phyloP scores from a whole-genome alignment of 2,888 invertebrate species.

The Ariolimax columbianus region DNA sequence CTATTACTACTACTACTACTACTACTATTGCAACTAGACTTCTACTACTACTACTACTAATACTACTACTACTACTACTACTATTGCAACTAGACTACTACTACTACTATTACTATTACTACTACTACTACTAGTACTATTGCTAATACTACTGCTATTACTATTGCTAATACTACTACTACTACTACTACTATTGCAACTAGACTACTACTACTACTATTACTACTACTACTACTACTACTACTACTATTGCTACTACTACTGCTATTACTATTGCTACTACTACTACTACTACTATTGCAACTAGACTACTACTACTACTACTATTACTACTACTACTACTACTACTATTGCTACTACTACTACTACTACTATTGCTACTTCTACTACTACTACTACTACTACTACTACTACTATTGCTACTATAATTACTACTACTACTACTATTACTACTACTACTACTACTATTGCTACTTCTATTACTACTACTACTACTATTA shows the following conservation, averaged over 20 bases:
- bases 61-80: neutral
- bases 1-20: conserved; percentile 18
- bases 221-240: neutral
- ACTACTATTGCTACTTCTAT: neutral
- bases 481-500: no score
- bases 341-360: neutral
- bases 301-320: no score
- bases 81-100: neutral
- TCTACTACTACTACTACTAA: neutral
- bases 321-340: neutral
- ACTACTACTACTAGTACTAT: neutral
- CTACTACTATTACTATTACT: no score
- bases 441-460: no score
- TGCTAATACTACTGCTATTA: conserved; percentile 11
- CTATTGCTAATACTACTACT: neutral
- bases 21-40: neutral
- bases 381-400: neutral
- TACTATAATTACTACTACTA: no score
- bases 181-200: neutral
- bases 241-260: neutral
- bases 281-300: neutral
- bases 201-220: neutral
- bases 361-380: neutral
- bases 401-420: no score
- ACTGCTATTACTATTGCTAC: neutral